These are phyloP conservation scores for Propithecus perrieri DNA, from an alignment of 2,797 vertebrate genomes.

Conservation along the genomic window DNA sequence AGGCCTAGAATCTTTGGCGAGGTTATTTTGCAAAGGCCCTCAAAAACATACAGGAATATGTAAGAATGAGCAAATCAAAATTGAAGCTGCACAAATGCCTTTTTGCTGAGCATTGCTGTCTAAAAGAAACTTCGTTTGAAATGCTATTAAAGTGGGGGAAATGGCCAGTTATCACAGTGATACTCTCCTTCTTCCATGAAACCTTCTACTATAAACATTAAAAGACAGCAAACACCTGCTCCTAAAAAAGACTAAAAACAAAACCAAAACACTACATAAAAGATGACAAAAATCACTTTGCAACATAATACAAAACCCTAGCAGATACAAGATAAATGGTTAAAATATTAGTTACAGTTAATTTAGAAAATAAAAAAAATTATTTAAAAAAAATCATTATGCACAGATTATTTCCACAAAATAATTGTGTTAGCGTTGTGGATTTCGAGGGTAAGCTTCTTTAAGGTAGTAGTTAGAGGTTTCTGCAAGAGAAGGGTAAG, in stretches of 20 bases:
- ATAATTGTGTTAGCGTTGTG: too few relatives aligned
- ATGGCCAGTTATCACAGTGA: constrained; percentile 44
- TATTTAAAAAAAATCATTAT: neutral
- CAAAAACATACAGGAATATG: neutral
- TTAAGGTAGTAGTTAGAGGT: neutral
- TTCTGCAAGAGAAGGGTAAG: neutral
- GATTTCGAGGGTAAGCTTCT: constrained; percentile 9
- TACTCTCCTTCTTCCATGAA: constrained; percentile 43
- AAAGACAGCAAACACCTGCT: constrained; percentile 47
- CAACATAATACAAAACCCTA: neutral
- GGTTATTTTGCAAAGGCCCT: neutral
- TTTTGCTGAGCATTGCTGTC: constrained; percentile 21
- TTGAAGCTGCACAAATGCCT: neutral
- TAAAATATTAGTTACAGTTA: neutral
- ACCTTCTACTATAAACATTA: constrained; percentile 32
- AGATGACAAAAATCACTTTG: neutral
- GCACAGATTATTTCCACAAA: neutral
- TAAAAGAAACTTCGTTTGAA: neutral
- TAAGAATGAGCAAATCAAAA: neutral
- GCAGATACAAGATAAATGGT: neutral
- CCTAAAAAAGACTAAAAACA: constrained; percentile 76
- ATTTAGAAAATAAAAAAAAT: neutral
- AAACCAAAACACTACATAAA: constrained; percentile 54
- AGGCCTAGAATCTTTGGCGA: neutral
- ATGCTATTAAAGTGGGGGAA: constrained; percentile 25